Conservation (phyloP, 2,797 vertebrate genomes). For the Sebastes aleutianus region DNA sequence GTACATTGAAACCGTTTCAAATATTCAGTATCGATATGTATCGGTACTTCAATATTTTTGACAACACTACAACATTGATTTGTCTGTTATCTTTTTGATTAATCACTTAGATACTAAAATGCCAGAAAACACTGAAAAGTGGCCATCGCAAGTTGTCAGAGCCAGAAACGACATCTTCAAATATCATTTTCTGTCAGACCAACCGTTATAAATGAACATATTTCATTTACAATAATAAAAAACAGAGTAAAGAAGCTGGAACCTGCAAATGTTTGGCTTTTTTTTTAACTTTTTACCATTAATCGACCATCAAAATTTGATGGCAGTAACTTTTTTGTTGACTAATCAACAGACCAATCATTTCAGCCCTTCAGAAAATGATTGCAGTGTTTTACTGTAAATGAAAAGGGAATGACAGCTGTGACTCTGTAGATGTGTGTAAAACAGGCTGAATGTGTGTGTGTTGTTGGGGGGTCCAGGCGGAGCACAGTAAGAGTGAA, state of each 20-base stretch:
- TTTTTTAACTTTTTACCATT: rapidly evolving
- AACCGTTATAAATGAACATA: neutral
- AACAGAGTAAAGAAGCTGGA: neutral
- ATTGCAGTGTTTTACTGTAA: neutral
- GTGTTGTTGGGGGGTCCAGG: conserved; percentile 64
- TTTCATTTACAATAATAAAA: neutral
- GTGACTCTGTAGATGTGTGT: conserved; percentile 30
- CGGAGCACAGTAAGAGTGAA: conserved; percentile 35
- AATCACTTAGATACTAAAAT: neutral
- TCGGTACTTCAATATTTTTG: too few relatives aligned
- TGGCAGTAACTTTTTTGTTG: neutral
- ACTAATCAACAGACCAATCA: neutral
- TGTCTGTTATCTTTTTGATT: neutral
- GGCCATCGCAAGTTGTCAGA: neutral
- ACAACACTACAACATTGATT: neutral
- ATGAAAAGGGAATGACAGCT: conserved; percentile 10
- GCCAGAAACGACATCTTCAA: neutral
- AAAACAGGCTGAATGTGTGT: conserved; percentile 23
- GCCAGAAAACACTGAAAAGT: neutral
- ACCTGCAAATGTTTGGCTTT: neutral
- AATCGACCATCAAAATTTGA: too few relatives aligned
- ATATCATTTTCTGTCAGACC: neutral
- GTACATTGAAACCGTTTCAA: too few relatives aligned
- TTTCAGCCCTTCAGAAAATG: neutral
- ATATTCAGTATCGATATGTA: too few relatives aligned